Evolutionary conservation across 2,113 vertebrate species (phyloP).

Genomic region (Cricetomys ansorgei): DNA sequence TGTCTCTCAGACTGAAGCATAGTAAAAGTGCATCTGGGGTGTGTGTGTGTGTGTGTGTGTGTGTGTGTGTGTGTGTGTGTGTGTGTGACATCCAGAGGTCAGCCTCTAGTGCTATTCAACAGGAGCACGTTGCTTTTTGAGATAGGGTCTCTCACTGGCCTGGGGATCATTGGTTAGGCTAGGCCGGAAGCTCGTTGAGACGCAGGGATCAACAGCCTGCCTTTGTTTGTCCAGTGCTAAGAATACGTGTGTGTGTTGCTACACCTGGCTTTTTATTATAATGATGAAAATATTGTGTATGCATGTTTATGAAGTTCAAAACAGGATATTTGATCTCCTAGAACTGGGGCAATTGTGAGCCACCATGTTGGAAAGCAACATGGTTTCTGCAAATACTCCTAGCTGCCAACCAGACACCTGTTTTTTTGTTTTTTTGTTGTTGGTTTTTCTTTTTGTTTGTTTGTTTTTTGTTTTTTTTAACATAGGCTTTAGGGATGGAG

Average conservation of each 20-base stretch:
- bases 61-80: too few species aligned
- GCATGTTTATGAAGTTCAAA: neutral
- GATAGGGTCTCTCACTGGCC: neutral
- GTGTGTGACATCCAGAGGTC: neutral
- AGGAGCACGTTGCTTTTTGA: neutral
- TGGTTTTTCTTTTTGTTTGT: too few species aligned
- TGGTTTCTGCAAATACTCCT: neutral
- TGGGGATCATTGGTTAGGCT: neutral
- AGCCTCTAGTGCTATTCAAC: neutral
- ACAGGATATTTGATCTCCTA: neutral
- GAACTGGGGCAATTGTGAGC: neutral
- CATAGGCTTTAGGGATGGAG: neutral
- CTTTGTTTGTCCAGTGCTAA: neutral
- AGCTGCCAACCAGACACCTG: neutral
- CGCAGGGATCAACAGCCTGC: neutral
- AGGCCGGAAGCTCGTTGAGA: neutral
- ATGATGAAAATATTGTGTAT: neutral
- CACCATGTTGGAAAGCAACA: too few species aligned
- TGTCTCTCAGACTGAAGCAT: neutral
- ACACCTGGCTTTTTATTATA: neutral
- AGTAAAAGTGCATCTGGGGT: neutral
- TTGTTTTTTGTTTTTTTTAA: too few species aligned
- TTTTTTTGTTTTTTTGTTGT: too few species aligned
- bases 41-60: accelerated
- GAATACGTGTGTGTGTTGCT: neutral